These are phyloP conservation scores for Aphis craccivora DNA, from an alignment of 1,140 invertebrate genomes.

Conservation along the genomic window DNA sequence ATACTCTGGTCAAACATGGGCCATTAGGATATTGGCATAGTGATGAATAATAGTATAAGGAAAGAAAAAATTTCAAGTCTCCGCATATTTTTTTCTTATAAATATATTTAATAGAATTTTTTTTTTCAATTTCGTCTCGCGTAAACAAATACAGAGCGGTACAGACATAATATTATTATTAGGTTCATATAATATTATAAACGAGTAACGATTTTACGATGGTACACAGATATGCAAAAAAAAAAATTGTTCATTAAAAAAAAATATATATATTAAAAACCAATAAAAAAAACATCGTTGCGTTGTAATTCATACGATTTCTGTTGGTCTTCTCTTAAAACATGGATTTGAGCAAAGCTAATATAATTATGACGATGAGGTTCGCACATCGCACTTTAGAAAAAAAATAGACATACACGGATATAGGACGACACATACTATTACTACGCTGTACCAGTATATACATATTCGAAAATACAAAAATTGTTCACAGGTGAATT, in stretches of 20 bases:
- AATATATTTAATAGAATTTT: constrained; percentile 34
- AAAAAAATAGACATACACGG: not conserved
- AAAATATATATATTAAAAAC: not conserved
- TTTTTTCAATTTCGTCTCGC: not conserved
- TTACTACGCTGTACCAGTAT: not conserved
- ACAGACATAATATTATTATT: not conserved
- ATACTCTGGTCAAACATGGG: not conserved
- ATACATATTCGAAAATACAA: not conserved
- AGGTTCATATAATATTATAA: not conserved
- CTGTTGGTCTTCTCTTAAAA: not conserved
- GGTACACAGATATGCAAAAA: not conserved
- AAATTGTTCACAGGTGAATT: not conserved
- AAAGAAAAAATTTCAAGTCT: not conserved
- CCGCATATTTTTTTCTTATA: not conserved
- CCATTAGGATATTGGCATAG: not conserved
- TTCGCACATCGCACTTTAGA: not conserved
- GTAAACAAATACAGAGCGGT: constrained; percentile 19
- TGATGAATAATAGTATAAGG: not conserved
- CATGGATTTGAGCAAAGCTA: constrained; percentile 41
- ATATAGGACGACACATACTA: constrained; percentile 8
- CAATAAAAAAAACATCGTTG: not conserved
- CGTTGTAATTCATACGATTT: not conserved
- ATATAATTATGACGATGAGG: not conserved
- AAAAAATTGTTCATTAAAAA: not conserved
- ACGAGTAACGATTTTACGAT: not conserved